Base-by-base conservation (phyloP, 2,888 invertebrate species). In the Thera obeliscata region DNA sequence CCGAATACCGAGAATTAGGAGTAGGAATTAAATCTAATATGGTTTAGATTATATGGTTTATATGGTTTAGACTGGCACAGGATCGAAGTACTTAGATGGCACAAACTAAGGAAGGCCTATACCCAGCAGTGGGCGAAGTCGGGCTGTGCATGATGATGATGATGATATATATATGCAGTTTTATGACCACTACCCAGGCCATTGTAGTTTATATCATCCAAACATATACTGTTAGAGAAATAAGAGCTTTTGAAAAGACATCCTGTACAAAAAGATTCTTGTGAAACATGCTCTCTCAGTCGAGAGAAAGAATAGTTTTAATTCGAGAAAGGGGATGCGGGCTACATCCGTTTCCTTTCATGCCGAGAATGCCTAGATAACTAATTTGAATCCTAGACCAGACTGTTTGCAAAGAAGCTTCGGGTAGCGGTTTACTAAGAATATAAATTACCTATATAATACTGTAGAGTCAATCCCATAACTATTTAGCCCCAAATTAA, bases 301-400 rank as follows among this genome's bases (percentile, higher is more conserved):
- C n/a, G 46, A 46, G 11, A 22, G 36, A n/a, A 6, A 43, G 11
- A 50, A 41, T 22, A 56, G 60, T 56, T 50, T 56, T 63, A 56
- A 67, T 67, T 63, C 41, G 46, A 52, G 59, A 67, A 63, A 63
- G 63, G 56, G 50, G 33, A 67, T 63, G 46, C 59, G 62, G 63
- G 66, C 9, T 8, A 4, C 38, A 50, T 56, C 60, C 56, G 33
- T n/a, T 38, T 61, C 52, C 66, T 59, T 56, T 67, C 48, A 56
- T 33, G 38, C 48, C 35, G 54, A 55, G 49, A 22, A 55, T 38
- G 50, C 22, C 57, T 58, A n/a, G 35, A 67, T 62, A 50, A 43
- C 57, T 64, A 64, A 61, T 62, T 67, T 58, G 62, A 56, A 55
- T 50, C 62, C 55, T 62, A 59, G 67, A 54, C 55, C 22, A 50